Percentiles rank a stretch among this genome's conserved stretches.
These are phyloP conservation scores for Drosophila stalkeri DNA, from an alignment of 2,888 invertebrate genomes.

Conservation along the genomic window DNA sequence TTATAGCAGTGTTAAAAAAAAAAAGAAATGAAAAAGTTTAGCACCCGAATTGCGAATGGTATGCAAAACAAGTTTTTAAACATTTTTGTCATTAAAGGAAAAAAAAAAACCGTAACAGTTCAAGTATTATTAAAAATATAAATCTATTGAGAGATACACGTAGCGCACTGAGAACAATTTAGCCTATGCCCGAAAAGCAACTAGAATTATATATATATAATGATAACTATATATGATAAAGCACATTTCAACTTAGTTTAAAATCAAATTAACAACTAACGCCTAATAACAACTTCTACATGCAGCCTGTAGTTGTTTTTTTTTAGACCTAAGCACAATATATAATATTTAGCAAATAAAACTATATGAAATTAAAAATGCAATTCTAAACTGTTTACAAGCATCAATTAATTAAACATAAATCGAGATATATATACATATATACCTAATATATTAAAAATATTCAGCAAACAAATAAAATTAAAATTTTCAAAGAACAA, in stretches of 20 bases:
- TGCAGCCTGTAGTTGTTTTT: conserved; percentile 45
- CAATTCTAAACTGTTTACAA: conserved; percentile 65
- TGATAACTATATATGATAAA: conserved; percentile 16
- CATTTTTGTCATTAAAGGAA: conserved; percentile 22
- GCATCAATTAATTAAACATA: conserved; percentile 48
- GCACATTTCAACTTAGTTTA: conserved; percentile 43
- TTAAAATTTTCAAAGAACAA: conserved; percentile 37
- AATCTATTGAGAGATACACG: conserved; percentile 28
- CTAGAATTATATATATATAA: conserved; percentile 14
- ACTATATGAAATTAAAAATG: conserved; percentile 34
- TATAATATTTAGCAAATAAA: conserved; percentile 34
- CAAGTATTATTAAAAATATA: conserved; percentile 54
- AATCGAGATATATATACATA: conserved; percentile 26
- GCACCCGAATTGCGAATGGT: conserved; percentile 46
- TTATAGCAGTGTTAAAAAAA: background rate
- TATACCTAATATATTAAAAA: conserved; percentile 34
- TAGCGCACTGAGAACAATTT: conserved; percentile 57
- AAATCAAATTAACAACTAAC: conserved; percentile 25
- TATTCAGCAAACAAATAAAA: conserved; percentile 40
- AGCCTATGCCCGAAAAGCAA: conserved; percentile 18
- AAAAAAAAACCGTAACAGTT: conserved; percentile 33
- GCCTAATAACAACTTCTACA: conserved; percentile 35
- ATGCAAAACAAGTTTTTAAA: conserved; percentile 31
- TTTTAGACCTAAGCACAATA: conserved; percentile 47
- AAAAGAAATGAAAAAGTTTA: background rate